Base-by-base conservation (phyloP, 2,113 vertebrate genomes). In the Ancistrus triradiatus region DNA sequence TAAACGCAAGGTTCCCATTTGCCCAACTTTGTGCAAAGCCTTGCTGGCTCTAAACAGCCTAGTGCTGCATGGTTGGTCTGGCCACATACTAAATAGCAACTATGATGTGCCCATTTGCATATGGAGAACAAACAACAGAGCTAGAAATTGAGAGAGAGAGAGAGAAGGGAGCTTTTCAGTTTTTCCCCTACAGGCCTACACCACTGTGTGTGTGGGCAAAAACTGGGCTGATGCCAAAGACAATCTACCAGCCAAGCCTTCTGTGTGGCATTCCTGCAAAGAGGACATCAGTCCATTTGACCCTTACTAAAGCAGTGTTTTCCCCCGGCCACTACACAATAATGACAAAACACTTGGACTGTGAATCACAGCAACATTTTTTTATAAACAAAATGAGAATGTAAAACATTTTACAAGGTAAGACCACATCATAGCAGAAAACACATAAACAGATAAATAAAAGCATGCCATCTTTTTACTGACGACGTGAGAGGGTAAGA, bases 151-250 rank as follows among this genome's bases (percentile, higher is more conserved):
- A 59, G 33, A 58, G 15, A 15, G 25, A 33, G 13, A 10, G 8
- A 43, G 24, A 14, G 15, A 40, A 1, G 13, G 21, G 35, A 28
- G 22, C 37, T 17, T 27, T 47, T 2, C 14, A n/a, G 53, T 66
- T 52, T 59, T 70, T n/a, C 8, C 50, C n/a, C 50, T 44, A 38
- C 62, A 35, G 31, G 14, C 33, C 62, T 63, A 52, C 48, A 66
- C 57, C 63, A 78, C 44, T 65, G 62, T 71, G 69, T 38, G 18
- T 28, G 47, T 68, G 25, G 31, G 59, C 43, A 50, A 31, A 22
- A 25, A 27, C 48, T 58, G 73, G 68, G 50, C 56, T 48, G 15
- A 40, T 50, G 74, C 61, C 59, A 60, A 59, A 73, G 42, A 61
- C 33, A 51, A 62, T 66, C 22, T 46, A 47, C 42, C 58, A 61